Base-by-base conservation (phyloP, 2,113 vertebrate genomes). In the Herpailurus yagouaroundi region DNA sequence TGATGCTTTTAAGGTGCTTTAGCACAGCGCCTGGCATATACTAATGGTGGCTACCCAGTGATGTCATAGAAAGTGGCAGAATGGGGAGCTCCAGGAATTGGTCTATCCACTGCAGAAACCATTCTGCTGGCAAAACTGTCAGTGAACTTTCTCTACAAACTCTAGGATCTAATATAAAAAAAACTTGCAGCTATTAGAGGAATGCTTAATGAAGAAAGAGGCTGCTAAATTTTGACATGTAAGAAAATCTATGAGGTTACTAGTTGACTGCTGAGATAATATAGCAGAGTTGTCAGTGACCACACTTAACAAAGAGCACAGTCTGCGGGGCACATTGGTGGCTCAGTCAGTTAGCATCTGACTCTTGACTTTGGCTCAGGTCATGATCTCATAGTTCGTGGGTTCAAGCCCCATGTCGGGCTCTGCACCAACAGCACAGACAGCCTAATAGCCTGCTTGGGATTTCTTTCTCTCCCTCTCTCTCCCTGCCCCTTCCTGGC, bases 141-240 rank as follows among this genome's bases (percentile, higher is more conserved):
- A 38, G 60, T 77, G 27, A 21, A 14, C 33, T 74, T 95, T 64
- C 60, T 50, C 21, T 27, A 57, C 85, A 33, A 23, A 60, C 31
- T 92, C 74, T 63, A 36, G 45, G 71, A 52, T 91, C 60, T 83
- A 94, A 52, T 31, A 66, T 74, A 89, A 52, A 41, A n/a, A 69
- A 73, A 8, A 29, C 6, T 64, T 52, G 79, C 4, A 19, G 31
- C 41, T 93, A 52, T 21, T 29, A 63, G 55, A 38, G 31, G 57
- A 82, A 60, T 83, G 36, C 77, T 84, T 80, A 90, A 92, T 80
- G 79, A 94, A n/a, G 52, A 69, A 93, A 95, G 66, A 69, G 66
- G 9, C 33, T 93, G 15, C 52, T n/a, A 81, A 57, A 29, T 45
- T 81, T 89, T 57, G 68, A 41, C 33, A 82, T 66, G 69, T 79